Conservation (phyloP, 2,797 vertebrate genomes). For the Triplophysa bombifrons region DNA sequence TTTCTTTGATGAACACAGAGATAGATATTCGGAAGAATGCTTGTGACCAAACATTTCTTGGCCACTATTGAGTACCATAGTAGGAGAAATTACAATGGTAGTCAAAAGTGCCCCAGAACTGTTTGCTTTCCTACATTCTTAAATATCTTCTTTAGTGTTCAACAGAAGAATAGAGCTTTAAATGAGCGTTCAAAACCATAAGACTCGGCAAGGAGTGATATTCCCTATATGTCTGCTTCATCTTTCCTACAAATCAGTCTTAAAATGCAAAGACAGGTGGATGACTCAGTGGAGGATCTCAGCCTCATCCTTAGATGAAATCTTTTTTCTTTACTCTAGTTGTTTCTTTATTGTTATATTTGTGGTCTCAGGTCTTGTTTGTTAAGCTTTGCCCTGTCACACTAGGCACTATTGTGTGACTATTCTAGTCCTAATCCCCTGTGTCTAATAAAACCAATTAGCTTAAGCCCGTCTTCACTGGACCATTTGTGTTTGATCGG, state of each 20-base stretch:
- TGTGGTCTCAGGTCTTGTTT: slow-evolving; percentile 48
- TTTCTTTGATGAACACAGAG: too few relatives aligned
- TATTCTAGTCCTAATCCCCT: slow-evolving; percentile 54
- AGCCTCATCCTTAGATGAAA: background rate
- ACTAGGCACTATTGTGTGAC: slow-evolving; percentile 50
- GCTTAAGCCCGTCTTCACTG: slow-evolving; percentile 48
- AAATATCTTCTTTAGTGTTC: too few relatives aligned
- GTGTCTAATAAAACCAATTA: slow-evolving; percentile 55
- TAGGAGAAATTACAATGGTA: too few relatives aligned
- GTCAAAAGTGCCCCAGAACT: too few relatives aligned
- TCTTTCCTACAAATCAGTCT: background rate
- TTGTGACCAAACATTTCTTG: too few relatives aligned
- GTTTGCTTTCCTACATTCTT: too few relatives aligned
- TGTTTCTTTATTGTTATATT: slow-evolving; percentile 42
- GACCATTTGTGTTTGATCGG: slow-evolving; percentile 32
- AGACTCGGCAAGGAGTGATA: background rate
- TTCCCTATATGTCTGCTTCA: background rate
- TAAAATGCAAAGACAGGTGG: background rate
- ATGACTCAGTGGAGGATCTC: background rate
- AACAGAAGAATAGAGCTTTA: too few relatives aligned
- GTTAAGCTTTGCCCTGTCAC: slow-evolving; percentile 47
- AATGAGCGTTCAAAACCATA: too few relatives aligned
- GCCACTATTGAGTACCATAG: too few relatives aligned
- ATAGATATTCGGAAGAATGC: too few relatives aligned
- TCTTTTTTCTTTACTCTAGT: slow-evolving; percentile 16